Evolutionary conservation across 2,888 invertebrate species (phyloP).

Genomic region (Leistus spinibarbis): DNA sequence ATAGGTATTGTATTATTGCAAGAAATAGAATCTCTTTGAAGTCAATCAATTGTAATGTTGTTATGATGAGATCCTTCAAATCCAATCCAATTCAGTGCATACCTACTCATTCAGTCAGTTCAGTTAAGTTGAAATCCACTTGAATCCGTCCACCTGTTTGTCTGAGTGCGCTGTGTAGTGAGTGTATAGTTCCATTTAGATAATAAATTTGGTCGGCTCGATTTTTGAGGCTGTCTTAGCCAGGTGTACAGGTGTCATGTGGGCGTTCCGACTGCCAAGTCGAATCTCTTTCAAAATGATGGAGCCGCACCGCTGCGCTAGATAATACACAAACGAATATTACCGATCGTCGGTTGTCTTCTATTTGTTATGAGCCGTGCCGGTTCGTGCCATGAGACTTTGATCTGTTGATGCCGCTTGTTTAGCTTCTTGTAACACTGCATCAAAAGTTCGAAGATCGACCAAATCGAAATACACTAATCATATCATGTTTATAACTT

Average conservation of each 20-base stretch:
- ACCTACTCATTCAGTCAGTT: background rate
- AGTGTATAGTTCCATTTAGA: background rate
- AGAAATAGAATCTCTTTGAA: background rate
- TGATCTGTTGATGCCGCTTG: background rate
- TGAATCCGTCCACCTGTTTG: background rate
- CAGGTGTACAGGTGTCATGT: constrained; percentile 48
- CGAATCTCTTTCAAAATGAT: constrained; percentile 46
- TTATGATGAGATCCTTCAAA: background rate
- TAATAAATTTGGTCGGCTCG: background rate
- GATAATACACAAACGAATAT: constrained; percentile 1
- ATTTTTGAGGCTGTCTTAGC: constrained; percentile 7
- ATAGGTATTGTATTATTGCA: background rate
- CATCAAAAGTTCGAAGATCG: background rate
- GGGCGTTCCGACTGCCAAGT: constrained; percentile 47
- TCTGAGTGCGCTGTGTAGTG: background rate
- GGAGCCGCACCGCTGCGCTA: constrained; percentile 41
- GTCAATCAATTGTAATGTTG: background rate
- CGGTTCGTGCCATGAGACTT: background rate
- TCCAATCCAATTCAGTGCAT: background rate
- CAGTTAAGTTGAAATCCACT: background rate
- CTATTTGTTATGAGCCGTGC: background rate
- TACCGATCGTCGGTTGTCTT: constrained; percentile 1
- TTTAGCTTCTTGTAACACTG: background rate
- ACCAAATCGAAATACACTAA: too few species aligned
- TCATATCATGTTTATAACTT: too few species aligned